These are phyloP conservation scores for Exephanes ischioxanthus DNA, from an alignment of 2,888 invertebrate species.

Conservation along the genomic window DNA sequence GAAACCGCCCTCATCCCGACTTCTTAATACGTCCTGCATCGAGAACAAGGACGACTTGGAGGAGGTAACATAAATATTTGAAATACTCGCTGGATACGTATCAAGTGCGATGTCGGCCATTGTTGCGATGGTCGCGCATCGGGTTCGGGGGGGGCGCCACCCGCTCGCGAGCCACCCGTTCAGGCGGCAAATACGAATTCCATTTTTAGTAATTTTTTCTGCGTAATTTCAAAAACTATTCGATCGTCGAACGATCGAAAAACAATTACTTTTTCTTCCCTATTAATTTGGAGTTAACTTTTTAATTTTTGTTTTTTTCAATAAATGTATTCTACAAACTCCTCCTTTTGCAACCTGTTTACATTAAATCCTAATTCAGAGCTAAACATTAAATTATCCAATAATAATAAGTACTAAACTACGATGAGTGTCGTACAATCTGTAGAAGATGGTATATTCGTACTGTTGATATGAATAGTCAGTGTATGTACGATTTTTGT, in stretches of 20 bases:
- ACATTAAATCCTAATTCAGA: too few relatives aligned
- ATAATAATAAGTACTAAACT: too few relatives aligned
- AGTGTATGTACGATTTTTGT: too few relatives aligned
- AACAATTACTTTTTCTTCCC: background rate
- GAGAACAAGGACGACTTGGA: slow-evolving; percentile 96
- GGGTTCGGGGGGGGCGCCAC: slow-evolving; percentile 84
- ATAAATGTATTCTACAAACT: too few relatives aligned
- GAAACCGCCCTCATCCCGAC: slow-evolving; percentile 87
- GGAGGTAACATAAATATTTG: slow-evolving; percentile 89
- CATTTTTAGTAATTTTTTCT: slow-evolving; percentile 40
- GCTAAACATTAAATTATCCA: too few relatives aligned
- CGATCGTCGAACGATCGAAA: background rate
- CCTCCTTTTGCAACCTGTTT: too few relatives aligned
- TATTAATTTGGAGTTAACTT: too few relatives aligned
- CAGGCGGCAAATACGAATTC: slow-evolving; percentile 76
- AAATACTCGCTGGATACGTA: slow-evolving; percentile 82
- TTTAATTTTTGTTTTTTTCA: too few relatives aligned
- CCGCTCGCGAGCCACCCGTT: slow-evolving; percentile 63
- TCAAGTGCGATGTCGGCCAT: slow-evolving; percentile 83
- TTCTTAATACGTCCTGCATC: slow-evolving; percentile 93
- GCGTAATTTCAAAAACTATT: background rate
- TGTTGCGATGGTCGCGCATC: slow-evolving; percentile 87
- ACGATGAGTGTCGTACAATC: too few relatives aligned
- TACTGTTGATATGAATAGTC: too few relatives aligned
- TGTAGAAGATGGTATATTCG: too few relatives aligned